Evolutionary conservation across 2,113 vertebrate species (phyloP).

Genomic region (Sebastes fasciatus): DNA sequence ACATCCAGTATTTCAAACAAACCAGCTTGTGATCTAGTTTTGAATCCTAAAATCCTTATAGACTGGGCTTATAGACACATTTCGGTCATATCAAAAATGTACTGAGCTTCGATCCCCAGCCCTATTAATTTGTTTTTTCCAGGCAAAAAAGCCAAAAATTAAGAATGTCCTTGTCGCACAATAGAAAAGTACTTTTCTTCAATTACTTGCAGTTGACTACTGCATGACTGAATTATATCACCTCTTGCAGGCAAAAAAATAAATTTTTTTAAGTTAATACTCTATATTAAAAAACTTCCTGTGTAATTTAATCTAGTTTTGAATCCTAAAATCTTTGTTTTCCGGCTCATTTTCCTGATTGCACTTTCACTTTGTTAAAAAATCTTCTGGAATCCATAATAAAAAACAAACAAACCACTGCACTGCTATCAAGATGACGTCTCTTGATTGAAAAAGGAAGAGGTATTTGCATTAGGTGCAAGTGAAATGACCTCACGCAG

Average conservation of each 20-base stretch:
- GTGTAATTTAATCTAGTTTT: background rate
- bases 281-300: background rate
- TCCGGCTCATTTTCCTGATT: background rate
- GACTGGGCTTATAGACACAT: background rate
- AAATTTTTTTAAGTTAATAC: background rate
- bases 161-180: too few species aligned
- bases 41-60: too few species aligned
- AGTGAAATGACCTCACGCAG: conserved; percentile 16
- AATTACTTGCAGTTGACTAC: too few species aligned
- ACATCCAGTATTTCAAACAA: too few species aligned
- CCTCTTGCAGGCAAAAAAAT: background rate
- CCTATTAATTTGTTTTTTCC: background rate
- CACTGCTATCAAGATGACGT: background rate
- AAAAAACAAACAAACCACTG: background rate
- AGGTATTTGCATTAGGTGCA: conserved; percentile 10
- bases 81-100: background rate
- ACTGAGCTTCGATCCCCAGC: too few species aligned
- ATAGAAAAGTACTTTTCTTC: too few species aligned
- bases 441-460: conserved; percentile 21
- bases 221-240: too few species aligned
- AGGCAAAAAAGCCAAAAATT: background rate
- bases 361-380: background rate
- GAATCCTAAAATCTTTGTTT: background rate
- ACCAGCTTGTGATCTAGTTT: too few species aligned
- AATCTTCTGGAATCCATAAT: background rate